A percentile compares a stretch with the other conserved stretches of the same genome.
Evolutionary conservation across 2,797 vertebrate species (phyloP).

Genomic region (Odontamblyopus rebecca): DNA sequence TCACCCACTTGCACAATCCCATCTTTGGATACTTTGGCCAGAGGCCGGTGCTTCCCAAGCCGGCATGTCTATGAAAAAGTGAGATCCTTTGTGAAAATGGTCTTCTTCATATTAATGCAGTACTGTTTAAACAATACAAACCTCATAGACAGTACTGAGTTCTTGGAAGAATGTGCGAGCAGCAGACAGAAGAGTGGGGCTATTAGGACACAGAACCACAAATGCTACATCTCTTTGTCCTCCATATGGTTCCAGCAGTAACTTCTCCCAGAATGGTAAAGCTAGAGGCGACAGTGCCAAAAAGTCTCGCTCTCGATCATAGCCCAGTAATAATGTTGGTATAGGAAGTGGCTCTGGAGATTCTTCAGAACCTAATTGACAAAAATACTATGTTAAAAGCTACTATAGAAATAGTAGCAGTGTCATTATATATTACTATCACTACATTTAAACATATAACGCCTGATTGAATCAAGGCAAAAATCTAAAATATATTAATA

Average conservation of each 20-base stretch:
- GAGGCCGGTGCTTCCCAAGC: conserved; percentile 95
- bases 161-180: conserved; percentile 95
- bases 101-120: background rate
- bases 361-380: conserved; percentile 88
- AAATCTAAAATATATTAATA: background rate
- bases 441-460: background rate
- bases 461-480: background rate
- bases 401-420: background rate
- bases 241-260: conserved; percentile 92
- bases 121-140: conserved; percentile 36
- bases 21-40: conserved; percentile 90
- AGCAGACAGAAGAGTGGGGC: conserved; percentile 88
- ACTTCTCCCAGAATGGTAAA: conserved; percentile 96
- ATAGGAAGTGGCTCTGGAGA: conserved; percentile 95
- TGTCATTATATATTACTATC: background rate
- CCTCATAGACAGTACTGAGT: conserved; percentile 97
- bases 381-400: conserved; percentile 2
- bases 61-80: conserved; percentile 85
- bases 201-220: conserved; percentile 94
- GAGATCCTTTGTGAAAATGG: background rate
- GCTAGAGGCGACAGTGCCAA: conserved; percentile 93
- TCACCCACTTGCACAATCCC: conserved; percentile 90
- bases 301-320: conserved; percentile 90
- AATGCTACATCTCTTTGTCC: conserved; percentile 94
- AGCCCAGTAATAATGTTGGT: conserved; percentile 91